phyloP scores from a whole-genome alignment of 2,888 invertebrate species.

The Hypena proboscidalis region DNA sequence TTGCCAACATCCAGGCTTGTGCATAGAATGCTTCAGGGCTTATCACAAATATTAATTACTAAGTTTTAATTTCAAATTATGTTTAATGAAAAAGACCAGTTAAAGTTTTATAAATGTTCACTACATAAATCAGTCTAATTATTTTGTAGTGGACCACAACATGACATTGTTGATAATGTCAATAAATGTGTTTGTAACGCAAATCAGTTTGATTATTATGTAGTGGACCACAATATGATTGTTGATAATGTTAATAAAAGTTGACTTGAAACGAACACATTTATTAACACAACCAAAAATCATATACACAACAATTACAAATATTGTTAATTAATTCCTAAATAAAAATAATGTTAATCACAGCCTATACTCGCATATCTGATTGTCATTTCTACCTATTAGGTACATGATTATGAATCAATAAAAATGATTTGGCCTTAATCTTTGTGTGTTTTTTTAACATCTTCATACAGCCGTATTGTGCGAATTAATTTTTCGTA shows the following conservation, averaged over 20 bases:
- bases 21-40: no score
- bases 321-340: constrained; percentile 10
- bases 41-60: no score
- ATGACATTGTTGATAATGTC: constrained; percentile 4
- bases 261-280: neutral
- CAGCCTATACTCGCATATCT: constrained; percentile 10
- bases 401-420: constrained; percentile 3
- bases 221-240: neutral
- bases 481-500: constrained; percentile 11
- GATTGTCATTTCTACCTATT: constrained; percentile 7
- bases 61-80: no score
- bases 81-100: constrained; percentile 12
- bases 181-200: constrained; percentile 2
- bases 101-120: constrained; percentile 9
- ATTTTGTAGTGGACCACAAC: constrained; percentile 16
- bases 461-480: constrained; percentile 9
- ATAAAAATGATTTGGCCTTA: constrained; percentile 8
- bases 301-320: constrained; percentile 8
- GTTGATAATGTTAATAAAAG: neutral
- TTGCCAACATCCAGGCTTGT: no score
- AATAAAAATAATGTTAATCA: constrained; percentile 15
- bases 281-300: neutral
- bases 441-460: constrained; percentile 9
- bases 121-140: constrained; percentile 14
- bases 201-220: constrained; percentile 2